Evolutionary conservation across 2,113 vertebrate genomes (phyloP).

Genomic region (Oxygymnocypris stewartii): DNA sequence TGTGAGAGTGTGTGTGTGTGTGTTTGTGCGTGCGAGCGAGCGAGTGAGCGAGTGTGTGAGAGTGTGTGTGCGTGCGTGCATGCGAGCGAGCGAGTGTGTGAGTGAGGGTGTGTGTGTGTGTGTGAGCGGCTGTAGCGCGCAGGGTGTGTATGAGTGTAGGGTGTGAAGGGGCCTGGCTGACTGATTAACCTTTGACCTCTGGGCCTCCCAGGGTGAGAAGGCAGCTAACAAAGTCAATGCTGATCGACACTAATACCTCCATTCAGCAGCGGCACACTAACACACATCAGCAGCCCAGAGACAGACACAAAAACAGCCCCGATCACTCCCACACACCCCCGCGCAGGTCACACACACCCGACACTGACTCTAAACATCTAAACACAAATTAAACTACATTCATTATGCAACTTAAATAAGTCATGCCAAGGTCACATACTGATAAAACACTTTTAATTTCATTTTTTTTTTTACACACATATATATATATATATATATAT

Average conservation of each 20-base stretch:
- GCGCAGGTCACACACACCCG: not conserved
- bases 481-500: too few relatives aligned
- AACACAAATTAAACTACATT: too few relatives aligned
- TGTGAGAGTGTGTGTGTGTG: too few relatives aligned
- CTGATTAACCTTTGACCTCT: constrained; percentile 72
- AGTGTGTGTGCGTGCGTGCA: too few relatives aligned
- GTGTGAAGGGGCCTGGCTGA: constrained; percentile 57
- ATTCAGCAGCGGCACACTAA: constrained; percentile 38
- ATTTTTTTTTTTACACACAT: too few relatives aligned
- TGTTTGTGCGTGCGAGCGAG: too few relatives aligned
- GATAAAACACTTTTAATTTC: too few relatives aligned
- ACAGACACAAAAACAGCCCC: constrained; percentile 17
- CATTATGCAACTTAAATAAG: too few relatives aligned
- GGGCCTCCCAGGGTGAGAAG: constrained; percentile 75
- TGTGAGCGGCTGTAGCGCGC: constrained; percentile 12
- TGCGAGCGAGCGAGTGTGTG: too few relatives aligned
- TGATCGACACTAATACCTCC: constrained; percentile 63
- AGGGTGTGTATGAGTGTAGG: constrained; percentile 49
- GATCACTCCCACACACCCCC: not conserved
- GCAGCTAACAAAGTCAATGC: constrained; percentile 66
- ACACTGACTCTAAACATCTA: not conserved
- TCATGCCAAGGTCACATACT: too few relatives aligned
- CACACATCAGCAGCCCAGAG: constrained; percentile 27
- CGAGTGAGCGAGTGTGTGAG: too few relatives aligned
- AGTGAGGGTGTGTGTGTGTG: constrained; percentile 19